A percentile compares a stretch with the other conserved stretches of the same genome.
Evolutionary conservation across 2,888 invertebrate genomes (phyloP).

Genomic region (Philaethria dido): DNA sequence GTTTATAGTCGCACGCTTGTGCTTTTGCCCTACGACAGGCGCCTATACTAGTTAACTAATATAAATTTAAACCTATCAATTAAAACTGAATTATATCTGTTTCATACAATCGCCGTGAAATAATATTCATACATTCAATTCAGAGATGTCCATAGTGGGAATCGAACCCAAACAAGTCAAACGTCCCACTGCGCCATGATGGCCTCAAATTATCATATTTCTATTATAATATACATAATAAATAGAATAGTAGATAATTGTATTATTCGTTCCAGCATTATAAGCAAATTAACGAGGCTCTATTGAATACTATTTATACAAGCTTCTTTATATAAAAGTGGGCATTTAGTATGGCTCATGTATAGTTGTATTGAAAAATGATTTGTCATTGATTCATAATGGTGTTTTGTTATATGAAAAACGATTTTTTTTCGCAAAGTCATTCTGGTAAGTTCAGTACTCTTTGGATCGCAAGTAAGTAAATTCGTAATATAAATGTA

Average conservation of each 20-base stretch:
- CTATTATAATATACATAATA: background rate
- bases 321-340: conserved; percentile 5
- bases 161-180: too few relatives aligned
- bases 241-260: conserved; percentile 5
- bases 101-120: too few relatives aligned
- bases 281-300: conserved; percentile 11
- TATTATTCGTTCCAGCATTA: background rate
- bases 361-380: conserved; percentile 1
- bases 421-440: conserved; percentile 2
- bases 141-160: too few relatives aligned
- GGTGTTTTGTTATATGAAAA: background rate
- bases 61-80: too few relatives aligned
- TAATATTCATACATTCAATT: too few relatives aligned
- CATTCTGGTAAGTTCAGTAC: background rate
- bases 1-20: too few relatives aligned
- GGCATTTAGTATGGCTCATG: background rate
- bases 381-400: conserved; percentile 3
- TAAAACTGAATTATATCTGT: too few relatives aligned
- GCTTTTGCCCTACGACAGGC: too few relatives aligned
- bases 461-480: background rate
- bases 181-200: too few relatives aligned
- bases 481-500: background rate
- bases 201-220: too few relatives aligned
- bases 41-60: too few relatives aligned
- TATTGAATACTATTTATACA: conserved; percentile 2